Conservation (phyloP, 2,113 vertebrate genomes). For the Opisthocomus hoazin region DNA sequence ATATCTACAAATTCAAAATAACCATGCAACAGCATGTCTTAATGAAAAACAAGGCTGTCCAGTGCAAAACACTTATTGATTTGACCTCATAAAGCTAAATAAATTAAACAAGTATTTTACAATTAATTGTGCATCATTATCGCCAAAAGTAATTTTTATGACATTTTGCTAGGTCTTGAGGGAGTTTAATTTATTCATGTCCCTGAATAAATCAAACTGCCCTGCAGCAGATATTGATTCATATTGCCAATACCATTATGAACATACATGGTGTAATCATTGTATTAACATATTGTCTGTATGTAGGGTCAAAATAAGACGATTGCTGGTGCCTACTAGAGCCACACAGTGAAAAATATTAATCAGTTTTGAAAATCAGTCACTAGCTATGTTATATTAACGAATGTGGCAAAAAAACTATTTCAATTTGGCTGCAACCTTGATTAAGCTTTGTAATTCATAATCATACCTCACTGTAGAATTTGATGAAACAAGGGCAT, state of each 20-base stretch:
- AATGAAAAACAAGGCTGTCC: slow-evolving; percentile 55
- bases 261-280: slow-evolving; percentile 73
- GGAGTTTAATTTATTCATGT: slow-evolving; percentile 84
- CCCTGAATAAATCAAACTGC: slow-evolving; percentile 83
- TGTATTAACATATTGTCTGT: slow-evolving; percentile 44
- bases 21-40: slow-evolving; percentile 28
- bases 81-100: slow-evolving; percentile 77
- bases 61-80: slow-evolving; percentile 83
- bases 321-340: neutral
- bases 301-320: slow-evolving; percentile 43
- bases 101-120: slow-evolving; percentile 81
- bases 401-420: neutral
- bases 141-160: slow-evolving; percentile 89
- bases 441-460: neutral
- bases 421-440: neutral
- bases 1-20: slow-evolving; percentile 37
- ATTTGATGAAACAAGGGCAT: neutral
- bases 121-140: slow-evolving; percentile 87
- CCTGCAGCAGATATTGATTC: slow-evolving; percentile 82
- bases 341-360: neutral
- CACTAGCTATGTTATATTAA: neutral
- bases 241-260: slow-evolving; percentile 82
- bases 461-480: neutral
- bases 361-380: neutral
- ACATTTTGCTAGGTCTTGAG: slow-evolving; percentile 83